phyloP scores from a whole-genome alignment of 2,888 invertebrate genomes.

The Melieria omissa region DNA sequence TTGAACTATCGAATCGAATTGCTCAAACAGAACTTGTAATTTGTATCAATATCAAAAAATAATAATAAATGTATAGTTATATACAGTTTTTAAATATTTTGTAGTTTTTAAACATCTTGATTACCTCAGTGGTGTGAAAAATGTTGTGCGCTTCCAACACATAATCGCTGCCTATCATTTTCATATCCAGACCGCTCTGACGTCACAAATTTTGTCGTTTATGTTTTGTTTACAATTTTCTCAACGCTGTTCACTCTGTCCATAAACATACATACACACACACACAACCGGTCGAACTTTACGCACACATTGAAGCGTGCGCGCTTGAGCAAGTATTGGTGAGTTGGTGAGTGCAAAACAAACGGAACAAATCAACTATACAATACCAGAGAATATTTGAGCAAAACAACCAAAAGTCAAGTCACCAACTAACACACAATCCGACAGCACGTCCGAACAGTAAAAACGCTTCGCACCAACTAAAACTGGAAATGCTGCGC shows the following conservation, averaged over 20 bases:
- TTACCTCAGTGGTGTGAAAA: conserved; percentile 87
- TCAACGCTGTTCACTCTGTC: conserved; percentile 38
- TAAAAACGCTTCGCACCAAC: conserved; percentile 53
- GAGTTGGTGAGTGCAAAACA: background rate
- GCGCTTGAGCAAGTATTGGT: background rate
- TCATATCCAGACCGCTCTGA: conserved; percentile 52
- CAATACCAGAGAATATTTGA: conserved; percentile 4
- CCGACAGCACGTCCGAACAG: conserved; percentile 54
- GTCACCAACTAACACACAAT: conserved; percentile 12
- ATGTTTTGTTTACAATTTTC: conserved; percentile 39
- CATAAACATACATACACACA: conserved; percentile 35
- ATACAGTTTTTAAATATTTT: background rate
- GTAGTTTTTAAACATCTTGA: background rate
- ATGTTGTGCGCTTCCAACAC: conserved; percentile 88
- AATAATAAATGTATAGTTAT: background rate
- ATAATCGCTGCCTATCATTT: conserved; percentile 85
- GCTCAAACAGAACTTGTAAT: background rate
- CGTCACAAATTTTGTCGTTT: conserved; percentile 39
- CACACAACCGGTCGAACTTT: background rate
- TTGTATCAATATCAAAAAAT: background rate
- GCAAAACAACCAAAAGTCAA: background rate
- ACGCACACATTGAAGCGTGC: background rate
- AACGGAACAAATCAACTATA: background rate
- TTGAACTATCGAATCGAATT: too few relatives aligned
- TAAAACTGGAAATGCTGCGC: conserved; percentile 47